Evolutionary conservation across 2,797 vertebrate species (phyloP).

Genomic region (Taeniopygia guttata): DNA sequence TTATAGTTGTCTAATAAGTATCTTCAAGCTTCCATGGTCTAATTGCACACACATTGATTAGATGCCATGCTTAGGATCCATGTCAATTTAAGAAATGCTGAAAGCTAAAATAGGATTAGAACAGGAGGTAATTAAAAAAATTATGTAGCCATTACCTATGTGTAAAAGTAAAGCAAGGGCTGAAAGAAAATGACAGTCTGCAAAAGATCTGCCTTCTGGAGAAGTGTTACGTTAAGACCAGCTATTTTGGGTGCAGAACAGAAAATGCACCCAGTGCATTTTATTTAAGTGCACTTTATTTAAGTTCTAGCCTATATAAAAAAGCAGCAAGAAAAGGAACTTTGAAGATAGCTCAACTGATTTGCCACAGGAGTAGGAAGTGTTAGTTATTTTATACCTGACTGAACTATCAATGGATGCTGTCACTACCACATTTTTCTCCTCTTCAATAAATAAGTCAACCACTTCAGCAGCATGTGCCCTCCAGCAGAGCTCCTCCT

Average conservation of each 20-base stretch:
- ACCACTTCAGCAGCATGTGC: constrained; percentile 69
- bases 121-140: neutral
- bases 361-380: neutral
- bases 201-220: neutral
- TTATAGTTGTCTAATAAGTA: neutral
- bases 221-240: neutral
- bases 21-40: neutral
- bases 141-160: neutral
- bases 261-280: neutral
- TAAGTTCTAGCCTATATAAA: neutral
- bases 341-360: neutral
- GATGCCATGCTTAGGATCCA: neutral
- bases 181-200: neutral
- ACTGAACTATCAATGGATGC: constrained; percentile 73
- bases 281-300: neutral
- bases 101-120: neutral
- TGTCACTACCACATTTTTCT: constrained; percentile 68
- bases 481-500: constrained; percentile 71
- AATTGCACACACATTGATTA: neutral
- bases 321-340: neutral
- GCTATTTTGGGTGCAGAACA: neutral
- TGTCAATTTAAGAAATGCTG: neutral
- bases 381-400: constrained; percentile 55
- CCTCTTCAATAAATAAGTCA: constrained; percentile 61
- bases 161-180: neutral